Conservation (phyloP, 2,113 vertebrate species). For the Cyphomyrus plagiostoma region DNA sequence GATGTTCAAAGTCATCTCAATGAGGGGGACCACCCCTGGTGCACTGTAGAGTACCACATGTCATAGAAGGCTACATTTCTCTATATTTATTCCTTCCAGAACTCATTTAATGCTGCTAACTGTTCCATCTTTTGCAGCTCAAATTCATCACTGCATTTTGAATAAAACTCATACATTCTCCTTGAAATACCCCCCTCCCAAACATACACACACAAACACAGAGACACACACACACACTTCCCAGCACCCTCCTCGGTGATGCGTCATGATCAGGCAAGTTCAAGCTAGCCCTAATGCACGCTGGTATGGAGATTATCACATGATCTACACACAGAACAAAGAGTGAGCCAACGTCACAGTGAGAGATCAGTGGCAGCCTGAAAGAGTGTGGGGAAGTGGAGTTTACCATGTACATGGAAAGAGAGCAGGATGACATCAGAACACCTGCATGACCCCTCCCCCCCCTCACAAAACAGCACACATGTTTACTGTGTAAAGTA, state of each 20-base stretch:
- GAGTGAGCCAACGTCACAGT: not conserved
- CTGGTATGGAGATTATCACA: conserved; percentile 9
- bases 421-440: not conserved
- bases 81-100: not conserved
- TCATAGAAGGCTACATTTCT: not conserved
- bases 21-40: not conserved
- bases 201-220: not conserved
- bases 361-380: not conserved
- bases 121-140: not conserved
- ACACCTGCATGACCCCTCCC: not conserved
- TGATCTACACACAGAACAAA: not conserved
- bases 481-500: not conserved
- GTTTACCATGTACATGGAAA: not conserved
- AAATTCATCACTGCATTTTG: not conserved
- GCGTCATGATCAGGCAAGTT: conserved; percentile 3
- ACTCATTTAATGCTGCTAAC: conserved; percentile 14
- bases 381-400: not conserved
- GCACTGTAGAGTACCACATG: not conserved
- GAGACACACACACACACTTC: not conserved
- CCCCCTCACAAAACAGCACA: not conserved
- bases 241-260: not conserved
- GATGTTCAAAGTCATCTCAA: conserved; percentile 1
- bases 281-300: not conserved
- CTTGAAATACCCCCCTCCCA: not conserved
- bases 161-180: conserved; percentile 6